These are phyloP conservation scores for Diuraphis noxia DNA, from an alignment of 1,140 invertebrate genomes.

Conservation along the genomic window DNA sequence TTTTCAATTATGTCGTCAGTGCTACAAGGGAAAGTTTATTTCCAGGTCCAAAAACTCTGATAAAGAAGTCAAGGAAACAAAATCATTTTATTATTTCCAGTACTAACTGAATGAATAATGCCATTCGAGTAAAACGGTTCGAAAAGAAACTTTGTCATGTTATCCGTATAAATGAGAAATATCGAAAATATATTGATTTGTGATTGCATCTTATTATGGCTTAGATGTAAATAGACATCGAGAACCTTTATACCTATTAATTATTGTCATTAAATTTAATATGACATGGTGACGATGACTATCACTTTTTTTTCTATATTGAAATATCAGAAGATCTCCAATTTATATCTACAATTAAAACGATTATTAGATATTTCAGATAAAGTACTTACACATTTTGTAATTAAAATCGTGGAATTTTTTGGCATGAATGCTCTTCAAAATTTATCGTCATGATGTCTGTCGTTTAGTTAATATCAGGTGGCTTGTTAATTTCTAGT, in stretches of 20 bases:
- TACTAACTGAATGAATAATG: conserved; percentile 46
- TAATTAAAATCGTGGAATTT: not conserved
- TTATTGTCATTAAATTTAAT: not conserved
- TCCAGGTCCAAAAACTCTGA: conserved; percentile 47
- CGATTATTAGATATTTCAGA: not conserved
- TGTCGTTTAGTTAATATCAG: too few species aligned
- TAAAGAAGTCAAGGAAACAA: conserved; percentile 42
- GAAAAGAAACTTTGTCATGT: not conserved
- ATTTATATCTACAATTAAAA: not conserved
- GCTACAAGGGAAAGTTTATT: conserved; percentile 37
- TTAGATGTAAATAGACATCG: not conserved
- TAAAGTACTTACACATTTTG: not conserved
- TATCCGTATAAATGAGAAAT: not conserved
- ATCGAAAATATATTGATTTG: not conserved
- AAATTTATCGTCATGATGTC: too few species aligned
- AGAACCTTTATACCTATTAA: not conserved
- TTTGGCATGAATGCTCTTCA: too few species aligned
- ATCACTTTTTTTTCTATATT: not conserved
- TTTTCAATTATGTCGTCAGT: conserved; percentile 47
- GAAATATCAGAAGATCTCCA: not conserved
- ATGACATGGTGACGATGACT: not conserved
- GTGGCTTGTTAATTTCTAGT: too few species aligned
- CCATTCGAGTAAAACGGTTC: not conserved
- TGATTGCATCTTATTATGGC: not conserved
- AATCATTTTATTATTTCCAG: conserved; percentile 53